phyloP scores from a whole-genome alignment of 2,113 vertebrate species.

The Lycocorax pyrrhopterus region DNA sequence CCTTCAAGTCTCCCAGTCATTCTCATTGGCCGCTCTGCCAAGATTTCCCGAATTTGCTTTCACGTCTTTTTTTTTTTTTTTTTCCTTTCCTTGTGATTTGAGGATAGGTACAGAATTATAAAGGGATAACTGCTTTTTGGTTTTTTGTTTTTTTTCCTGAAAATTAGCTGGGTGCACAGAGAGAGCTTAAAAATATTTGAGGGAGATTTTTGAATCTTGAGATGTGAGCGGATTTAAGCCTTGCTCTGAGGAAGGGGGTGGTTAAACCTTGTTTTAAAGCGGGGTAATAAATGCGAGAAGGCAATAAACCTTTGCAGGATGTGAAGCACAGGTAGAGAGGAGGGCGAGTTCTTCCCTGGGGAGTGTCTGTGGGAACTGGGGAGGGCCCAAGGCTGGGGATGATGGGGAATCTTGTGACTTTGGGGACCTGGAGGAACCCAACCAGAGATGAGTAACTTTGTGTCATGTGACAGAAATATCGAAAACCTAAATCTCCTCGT shows the following conservation, averaged over 20 bases:
- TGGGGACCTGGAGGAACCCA: background rate
- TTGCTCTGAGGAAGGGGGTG: background rate
- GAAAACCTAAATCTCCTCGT: background rate
- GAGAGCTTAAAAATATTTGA: background rate
- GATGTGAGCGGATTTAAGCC: background rate
- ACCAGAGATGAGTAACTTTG: slow-evolving; percentile 46
- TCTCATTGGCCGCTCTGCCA: background rate
- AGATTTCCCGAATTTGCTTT: background rate
- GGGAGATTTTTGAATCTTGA: background rate
- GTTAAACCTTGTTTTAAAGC: background rate
- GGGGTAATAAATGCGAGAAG: background rate
- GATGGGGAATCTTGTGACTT: slow-evolving; percentile 58
- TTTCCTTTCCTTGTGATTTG: background rate
- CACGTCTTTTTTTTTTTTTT: background rate
- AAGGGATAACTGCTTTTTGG: background rate
- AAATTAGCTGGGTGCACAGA: too few relatives aligned
- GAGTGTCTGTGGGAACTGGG: background rate
- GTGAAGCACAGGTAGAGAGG: background rate
- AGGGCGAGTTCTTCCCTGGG: background rate
- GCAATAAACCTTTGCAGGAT: background rate
- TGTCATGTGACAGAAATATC: slow-evolving; percentile 33
- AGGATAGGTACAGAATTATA: too few relatives aligned
- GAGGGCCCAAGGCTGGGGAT: background rate
- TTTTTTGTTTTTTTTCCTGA: too few relatives aligned
- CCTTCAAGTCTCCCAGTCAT: slow-evolving; percentile 22